Percentiles rank a stretch among this genome's conserved stretches.
Conservation (phyloP, 2,113 vertebrate genomes). For the Osmerus mordax region DNA sequence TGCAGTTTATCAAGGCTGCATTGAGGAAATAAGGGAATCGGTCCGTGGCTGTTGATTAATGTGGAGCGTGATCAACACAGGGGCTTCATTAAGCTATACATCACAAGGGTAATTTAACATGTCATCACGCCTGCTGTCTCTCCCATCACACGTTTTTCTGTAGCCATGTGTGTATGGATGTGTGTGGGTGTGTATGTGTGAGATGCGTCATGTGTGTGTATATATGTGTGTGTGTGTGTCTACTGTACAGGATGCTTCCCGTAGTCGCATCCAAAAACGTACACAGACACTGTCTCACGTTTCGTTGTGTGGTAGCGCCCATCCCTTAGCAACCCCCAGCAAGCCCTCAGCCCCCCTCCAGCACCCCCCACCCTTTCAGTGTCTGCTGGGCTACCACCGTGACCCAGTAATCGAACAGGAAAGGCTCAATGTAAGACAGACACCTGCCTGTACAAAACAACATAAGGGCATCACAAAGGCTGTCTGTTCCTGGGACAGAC, state of each 20-base stretch:
- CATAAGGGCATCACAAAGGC: not conserved
- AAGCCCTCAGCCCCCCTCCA: not conserved
- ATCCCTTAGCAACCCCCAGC: not conserved
- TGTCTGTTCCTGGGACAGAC: too few relatives aligned
- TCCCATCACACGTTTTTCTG: slow-evolving; percentile 64
- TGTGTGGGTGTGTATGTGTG: slow-evolving; percentile 20
- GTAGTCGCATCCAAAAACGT: not conserved
- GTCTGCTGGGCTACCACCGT: slow-evolving; percentile 14
- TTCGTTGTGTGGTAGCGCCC: slow-evolving; percentile 13
- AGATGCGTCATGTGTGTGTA: not conserved
- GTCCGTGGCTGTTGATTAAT: slow-evolving; percentile 99
- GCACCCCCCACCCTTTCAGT: not conserved
- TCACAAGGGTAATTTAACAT: slow-evolving; percentile 99
- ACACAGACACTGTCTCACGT: slow-evolving; percentile 22
- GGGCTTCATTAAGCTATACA: slow-evolving; percentile 99
- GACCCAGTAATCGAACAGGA: not conserved
- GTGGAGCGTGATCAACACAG: slow-evolving; percentile 99
- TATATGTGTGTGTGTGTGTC: slow-evolving; percentile 1
- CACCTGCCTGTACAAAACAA: not conserved
- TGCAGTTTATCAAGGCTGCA: slow-evolving; percentile 99
- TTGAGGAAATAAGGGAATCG: slow-evolving; percentile 99
- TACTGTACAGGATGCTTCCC: not conserved
- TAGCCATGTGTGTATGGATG: slow-evolving; percentile 38
- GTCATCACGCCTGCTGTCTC: slow-evolving; percentile 92
- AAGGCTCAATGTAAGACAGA: too few relatives aligned